Evolutionary conservation across 1,140 invertebrate species (phyloP), one percentile per base, ranked within the genome.

Genomic region (Caenorhabditis elegans): DNA sequence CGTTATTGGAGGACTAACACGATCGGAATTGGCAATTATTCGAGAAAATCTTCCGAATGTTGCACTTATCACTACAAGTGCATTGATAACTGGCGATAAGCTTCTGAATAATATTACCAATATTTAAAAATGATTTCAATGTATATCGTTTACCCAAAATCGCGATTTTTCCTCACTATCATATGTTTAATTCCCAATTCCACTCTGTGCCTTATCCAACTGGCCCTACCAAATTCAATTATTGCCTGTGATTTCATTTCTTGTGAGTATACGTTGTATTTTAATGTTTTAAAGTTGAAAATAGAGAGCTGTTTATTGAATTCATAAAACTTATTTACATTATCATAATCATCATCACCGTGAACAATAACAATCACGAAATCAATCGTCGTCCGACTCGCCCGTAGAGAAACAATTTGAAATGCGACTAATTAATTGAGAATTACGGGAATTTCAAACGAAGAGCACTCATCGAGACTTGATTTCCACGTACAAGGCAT

Each of bases 1-100:
- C 55, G 82, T 86, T 17, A 79, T 86, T 11, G 86, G 86, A 48
- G 86, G 86, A 22, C 17, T 87, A 22, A 86, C 86, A 6, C 22
- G 86, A 48, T 80, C 86, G n/a, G 86, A 86, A 70, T 36, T 87
- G 76, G 76, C 76, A 3, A 3, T 78, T 5, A 55, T 82, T 15
- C n/a, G 28, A 17, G 48, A 78, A 17, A 39, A 39, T 15, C 77
- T 83, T 13, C 77, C 82, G 51, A 78, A 78, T 46, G 28, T 75
- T 13, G 19, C 39, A 10, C 34, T 83, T 10, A 60, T 75, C 48
- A 39, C 49, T 2, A 81, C 80, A 13, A 51, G 53, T n/a, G 65
- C 80, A 19, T 15, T 81, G 8, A 76, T 77, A 5, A 76, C 80
- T 31, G 80, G 80, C 24, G 60, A 76, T 28, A 76, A 47, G 17